Base-by-base conservation (phyloP, 2,113 vertebrate genomes). In the Progne subis region DNA sequence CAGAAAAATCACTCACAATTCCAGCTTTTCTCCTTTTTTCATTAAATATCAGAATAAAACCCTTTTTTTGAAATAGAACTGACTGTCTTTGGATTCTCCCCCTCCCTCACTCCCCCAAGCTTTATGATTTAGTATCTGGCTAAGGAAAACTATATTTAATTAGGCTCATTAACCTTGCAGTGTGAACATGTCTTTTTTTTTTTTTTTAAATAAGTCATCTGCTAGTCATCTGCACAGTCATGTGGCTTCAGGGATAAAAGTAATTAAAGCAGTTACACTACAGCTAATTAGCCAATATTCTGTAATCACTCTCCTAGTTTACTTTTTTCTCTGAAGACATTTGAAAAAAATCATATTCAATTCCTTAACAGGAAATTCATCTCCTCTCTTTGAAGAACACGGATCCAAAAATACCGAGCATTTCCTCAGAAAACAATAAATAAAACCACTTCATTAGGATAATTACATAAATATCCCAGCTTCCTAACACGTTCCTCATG, bases 151-250 rank as follows among this genome's bases (percentile, higher is more conserved):
- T 93, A 81, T 92, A 96, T 97, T 96, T 97, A 97, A 97, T 97
- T 97, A 96, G 92, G 94, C 95, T 96, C 86, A 97, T 97, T 97
- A 97, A 97, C 96, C 95, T 97, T 97, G 96, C 96, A 96, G 96
- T 96, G 96, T 96, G 95, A 97, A 96, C 93, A 94, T 0, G 60
- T 93, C 80, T 95, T 89, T 91, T 95, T 71, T 88, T 94, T 96
- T 95, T 96, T 95, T 97, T 97, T 90, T 12, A 87, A 94, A 86
- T 95, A 96, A 97, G 95, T 96, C 95, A 97, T 97, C 96, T 97
- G 96, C 93, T 97, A 97, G 95, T 97, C 96, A 97, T 97, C 95
- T 96, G 96, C 94, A 96, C 69, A 97, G 95, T 96, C 95, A 96
- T 95, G 96, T 97, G 94, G 96, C 93, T 97, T 94, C 96, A 84